Base-by-base conservation (phyloP, 35 echinoderm and acorn worm species). In the Stichopus chloronotus region DNA sequence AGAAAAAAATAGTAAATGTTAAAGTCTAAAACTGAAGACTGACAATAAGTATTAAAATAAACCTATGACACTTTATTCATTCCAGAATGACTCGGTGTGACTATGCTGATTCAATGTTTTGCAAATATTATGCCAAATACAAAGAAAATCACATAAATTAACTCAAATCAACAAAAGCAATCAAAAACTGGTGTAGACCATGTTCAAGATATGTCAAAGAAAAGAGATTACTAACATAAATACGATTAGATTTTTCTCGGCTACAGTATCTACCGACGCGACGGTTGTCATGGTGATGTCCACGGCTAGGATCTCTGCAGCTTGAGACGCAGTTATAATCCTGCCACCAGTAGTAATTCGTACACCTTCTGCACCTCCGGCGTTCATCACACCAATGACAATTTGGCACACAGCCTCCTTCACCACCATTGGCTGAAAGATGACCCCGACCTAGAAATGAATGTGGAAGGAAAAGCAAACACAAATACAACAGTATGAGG, bases 251-350 rank as follows among this genome's bases (percentile, higher is more conserved):
- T 6, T 53, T 86, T 76, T 96, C 95, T 24, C 55, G 13, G 19
- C 25, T 24, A 83, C 96, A 98, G 61, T 98, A 95, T 13, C 94
- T 65, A 76, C 96, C 96, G 17, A 83, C 91, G 5, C 2, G 14
- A 14, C 21, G 54, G 30, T 60, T 14, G 25, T 43, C 53, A 58
- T 90, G 78, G 56, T 57, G 11, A 63, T 92, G 93, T 7, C 20
- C 4, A 43, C 30, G 30, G 30, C 3, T 43, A 20, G 3, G 8
- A 61, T 93, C 7, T 6, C 53, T 12, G 78, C 96, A 98, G 59
- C 65, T 52, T 24, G 19, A 23, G 68, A 98, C 87, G 88, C 96
- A 98, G 85, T 98, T 98, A 77, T 91, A 95, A 56, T 86, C 74
- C 68, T 93, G 92, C 94, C 92, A 92, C 79, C 83, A 98, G 57